A percentile compares a stretch with the other conserved stretches of the same genome.
These are phyloP conservation scores for Minunthozetes semirufus DNA, from an alignment of 2,888 invertebrate genomes.

Conservation along the genomic window DNA sequence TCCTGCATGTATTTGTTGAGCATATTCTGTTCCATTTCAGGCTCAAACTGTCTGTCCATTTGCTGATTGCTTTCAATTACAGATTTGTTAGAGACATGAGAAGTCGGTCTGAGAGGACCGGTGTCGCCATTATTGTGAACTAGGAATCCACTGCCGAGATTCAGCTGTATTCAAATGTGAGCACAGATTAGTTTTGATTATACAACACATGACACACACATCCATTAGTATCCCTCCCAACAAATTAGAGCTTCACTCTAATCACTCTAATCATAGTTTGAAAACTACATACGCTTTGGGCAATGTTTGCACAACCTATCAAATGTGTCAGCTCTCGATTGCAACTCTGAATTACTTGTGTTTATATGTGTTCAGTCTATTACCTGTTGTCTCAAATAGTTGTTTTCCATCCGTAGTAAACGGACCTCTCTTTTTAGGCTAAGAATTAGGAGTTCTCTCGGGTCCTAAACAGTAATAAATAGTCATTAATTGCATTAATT, in stretches of 20 bases:
- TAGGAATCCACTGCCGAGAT: slow-evolving; percentile 32
- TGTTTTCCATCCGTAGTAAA: slow-evolving; percentile 76
- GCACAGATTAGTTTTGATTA: slow-evolving; percentile 5
- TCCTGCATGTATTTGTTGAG: slow-evolving; percentile 70
- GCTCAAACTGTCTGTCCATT: neutral
- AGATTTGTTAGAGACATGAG: slow-evolving; percentile 30
- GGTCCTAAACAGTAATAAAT: slow-evolving; percentile 59
- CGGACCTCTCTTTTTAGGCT: slow-evolving; percentile 80
- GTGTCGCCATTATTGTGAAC: slow-evolving; percentile 24
- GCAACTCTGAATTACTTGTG: neutral
- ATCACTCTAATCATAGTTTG: slow-evolving; percentile 24
- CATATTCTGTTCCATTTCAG: slow-evolving; percentile 54
- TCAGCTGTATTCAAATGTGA: slow-evolving; percentile 29
- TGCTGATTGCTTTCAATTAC: slow-evolving; percentile 29
- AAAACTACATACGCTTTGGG: slow-evolving; percentile 24
- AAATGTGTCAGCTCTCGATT: slow-evolving; percentile 25
- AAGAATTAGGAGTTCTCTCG: slow-evolving; percentile 79
- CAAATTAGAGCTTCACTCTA: slow-evolving; percentile 26
- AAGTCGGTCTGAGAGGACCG: neutral
- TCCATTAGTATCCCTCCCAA: slow-evolving; percentile 25
- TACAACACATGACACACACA: slow-evolving; percentile 15
- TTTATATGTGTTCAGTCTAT: slow-evolving; percentile 26
- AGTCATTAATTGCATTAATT: neutral
- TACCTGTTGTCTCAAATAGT: slow-evolving; percentile 64
- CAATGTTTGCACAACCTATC: slow-evolving; percentile 26